Evolutionary conservation across 2,113 vertebrate species (phyloP).

Genomic region (Dromas ardeola): DNA sequence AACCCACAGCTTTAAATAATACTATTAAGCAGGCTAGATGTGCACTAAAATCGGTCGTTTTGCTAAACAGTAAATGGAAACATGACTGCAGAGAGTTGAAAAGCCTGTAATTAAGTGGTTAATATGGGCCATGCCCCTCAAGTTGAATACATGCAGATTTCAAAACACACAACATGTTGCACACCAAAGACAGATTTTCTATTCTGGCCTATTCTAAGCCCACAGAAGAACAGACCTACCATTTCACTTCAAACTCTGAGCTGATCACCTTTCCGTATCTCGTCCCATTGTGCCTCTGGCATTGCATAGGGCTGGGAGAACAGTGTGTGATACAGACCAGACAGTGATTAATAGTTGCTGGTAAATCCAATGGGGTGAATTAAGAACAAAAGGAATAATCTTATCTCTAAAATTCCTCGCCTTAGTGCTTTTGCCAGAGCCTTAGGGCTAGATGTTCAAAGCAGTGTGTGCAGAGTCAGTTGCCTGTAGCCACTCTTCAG

Average conservation of each 20-base stretch:
- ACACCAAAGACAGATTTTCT: neutral
- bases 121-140: neutral
- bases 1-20: neutral
- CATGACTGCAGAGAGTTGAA: neutral
- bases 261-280: neutral
- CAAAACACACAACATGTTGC: neutral
- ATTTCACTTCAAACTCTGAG: neutral
- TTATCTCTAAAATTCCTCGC: neutral
- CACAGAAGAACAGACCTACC: neutral
- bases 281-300: neutral
- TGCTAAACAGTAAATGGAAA: neutral
- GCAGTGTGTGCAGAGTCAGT: neutral
- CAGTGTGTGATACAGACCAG: neutral
- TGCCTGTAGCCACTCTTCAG: neutral
- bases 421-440: neutral
- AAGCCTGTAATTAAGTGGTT: neutral
- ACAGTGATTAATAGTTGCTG: neutral
- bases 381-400: conserved; percentile 36
- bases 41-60: neutral
- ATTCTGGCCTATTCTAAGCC: neutral
- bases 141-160: neutral
- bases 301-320: neutral
- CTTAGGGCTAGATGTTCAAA: conserved; percentile 25
- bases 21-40: neutral
- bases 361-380: neutral